Conservation (phyloP, 2,888 invertebrate genomes). For the Torymus auratus region DNA sequence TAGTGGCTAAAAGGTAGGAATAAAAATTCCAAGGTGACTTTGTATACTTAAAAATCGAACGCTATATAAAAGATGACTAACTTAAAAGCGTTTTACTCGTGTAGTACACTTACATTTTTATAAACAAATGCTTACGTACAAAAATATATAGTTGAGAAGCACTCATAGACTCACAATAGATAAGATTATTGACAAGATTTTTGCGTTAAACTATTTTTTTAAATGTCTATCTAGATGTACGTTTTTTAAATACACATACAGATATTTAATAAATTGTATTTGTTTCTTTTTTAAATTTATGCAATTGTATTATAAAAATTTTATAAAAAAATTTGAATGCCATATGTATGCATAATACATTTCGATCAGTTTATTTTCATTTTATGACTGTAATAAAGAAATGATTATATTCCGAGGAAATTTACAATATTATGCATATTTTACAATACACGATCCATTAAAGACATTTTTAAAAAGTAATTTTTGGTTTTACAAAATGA, state of each 20-base stretch:
- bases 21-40: no score
- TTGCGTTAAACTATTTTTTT: constrained; percentile 28
- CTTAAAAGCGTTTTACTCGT: constrained; percentile 45
- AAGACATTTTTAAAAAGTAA: constrained; percentile 15
- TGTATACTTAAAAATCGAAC: no score
- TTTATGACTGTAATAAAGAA: neutral
- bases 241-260: no score
- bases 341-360: neutral
- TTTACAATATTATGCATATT: neutral
- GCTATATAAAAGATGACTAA: neutral
- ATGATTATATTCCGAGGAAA: neutral
- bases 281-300: no score
- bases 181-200: constrained; percentile 13
- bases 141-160: constrained; percentile 65
- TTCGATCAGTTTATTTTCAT: neutral
- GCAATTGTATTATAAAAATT: no score
- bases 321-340: no score
- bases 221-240: neutral
- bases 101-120: constrained; percentile 63
- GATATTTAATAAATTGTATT: no score
- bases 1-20: no score
- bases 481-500: constrained; percentile 3
- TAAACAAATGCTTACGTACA: constrained; percentile 72
- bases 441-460: neutral
- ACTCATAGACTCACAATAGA: constrained; percentile 22